Evolutionary conservation across 1,140 invertebrate genomes (phyloP).

Genomic region (Planococcus citri): DNA sequence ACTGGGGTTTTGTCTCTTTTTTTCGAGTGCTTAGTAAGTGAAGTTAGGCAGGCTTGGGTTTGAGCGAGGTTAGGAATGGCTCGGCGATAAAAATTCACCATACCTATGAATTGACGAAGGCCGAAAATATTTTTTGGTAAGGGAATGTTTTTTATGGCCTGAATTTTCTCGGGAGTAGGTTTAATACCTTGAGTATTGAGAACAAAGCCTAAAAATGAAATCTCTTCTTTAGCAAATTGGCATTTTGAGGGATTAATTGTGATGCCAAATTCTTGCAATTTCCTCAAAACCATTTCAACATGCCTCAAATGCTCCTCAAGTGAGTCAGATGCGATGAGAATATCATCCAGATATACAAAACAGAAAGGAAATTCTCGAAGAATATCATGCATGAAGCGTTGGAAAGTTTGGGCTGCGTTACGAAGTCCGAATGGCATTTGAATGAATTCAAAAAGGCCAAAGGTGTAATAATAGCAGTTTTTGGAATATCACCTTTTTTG

Average conservation of each 20-base stretch:
- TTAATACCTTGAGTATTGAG: conserved; percentile 28
- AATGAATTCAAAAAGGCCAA: no score
- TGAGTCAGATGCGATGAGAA: no score
- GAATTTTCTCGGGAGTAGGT: conserved; percentile 30
- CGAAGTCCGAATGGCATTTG: no score
- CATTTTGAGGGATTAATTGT: conserved; percentile 31
- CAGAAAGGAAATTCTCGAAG: background rate
- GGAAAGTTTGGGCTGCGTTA: no score
- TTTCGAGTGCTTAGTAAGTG: background rate
- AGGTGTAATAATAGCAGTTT: no score
- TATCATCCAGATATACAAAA: background rate
- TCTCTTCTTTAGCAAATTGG: conserved; percentile 28
- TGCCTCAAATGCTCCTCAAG: background rate
- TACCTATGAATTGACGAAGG: conserved; percentile 27
- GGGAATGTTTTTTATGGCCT: background rate
- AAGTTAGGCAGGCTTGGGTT: conserved; percentile 21
- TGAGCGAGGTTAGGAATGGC: conserved; percentile 24
- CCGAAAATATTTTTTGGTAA: background rate
- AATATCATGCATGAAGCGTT: no score
- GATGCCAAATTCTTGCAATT: conserved; percentile 29
- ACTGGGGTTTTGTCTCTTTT: background rate
- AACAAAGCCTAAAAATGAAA: conserved; percentile 31
- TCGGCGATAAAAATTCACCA: conserved; percentile 26
- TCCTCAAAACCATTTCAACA: conserved; percentile 22
- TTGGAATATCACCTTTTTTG: no score